Base-by-base conservation (phyloP, 2,797 vertebrate genomes). In the Hypotaenidia okinawae region DNA sequence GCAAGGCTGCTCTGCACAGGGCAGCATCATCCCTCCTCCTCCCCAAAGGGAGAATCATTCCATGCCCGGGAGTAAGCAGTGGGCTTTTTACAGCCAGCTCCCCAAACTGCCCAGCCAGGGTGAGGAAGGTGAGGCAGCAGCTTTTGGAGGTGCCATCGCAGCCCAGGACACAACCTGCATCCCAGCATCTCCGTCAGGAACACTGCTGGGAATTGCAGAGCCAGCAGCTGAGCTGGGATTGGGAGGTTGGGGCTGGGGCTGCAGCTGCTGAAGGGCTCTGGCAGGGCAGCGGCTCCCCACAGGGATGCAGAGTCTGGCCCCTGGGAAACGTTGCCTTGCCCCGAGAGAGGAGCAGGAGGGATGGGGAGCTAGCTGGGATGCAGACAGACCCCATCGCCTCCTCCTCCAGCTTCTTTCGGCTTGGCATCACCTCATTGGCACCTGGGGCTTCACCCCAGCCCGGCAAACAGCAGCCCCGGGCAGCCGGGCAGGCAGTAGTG, bases 141-240 rank as follows among this genome's bases (percentile, higher is more conserved):
- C 39, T 89, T 58, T 75, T 0, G 0, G 57, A 11, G 27, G 18
- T 43, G 59, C 23, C 0, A 0, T 37, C 33, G 18, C 51, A 74
- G 61, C 27, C 33, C 3, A 1, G 33, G 57, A 25, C 16, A 8
- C 1, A 6, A 43, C 43, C 43, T 8, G 9, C 23, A 37, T 37
- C 32, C 33, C 35, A 54, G 39, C 33, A 47, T 52, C 33, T 87
- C 45, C 39, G 27, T 54, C 58, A 61, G 58, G 47, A 55, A 8
- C 5, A 0, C 17, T 47, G 16, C 10, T 64, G 37, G 32, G 62
- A 54, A 83, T 54, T 43, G 43, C 58, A 74, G 24, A 23, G 8
- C 18, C 22, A 0, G 0, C 11, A 75, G 32, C 11, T 58, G 35
- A 66, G 27, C 32, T 37, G 30, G 49, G 16, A 21, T 15, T 23